Percentiles rank a stretch among this genome's conserved stretches.
Evolutionary conservation across 2,113 vertebrate genomes (phyloP).

Genomic region (Cyprinodon variegatus): DNA sequence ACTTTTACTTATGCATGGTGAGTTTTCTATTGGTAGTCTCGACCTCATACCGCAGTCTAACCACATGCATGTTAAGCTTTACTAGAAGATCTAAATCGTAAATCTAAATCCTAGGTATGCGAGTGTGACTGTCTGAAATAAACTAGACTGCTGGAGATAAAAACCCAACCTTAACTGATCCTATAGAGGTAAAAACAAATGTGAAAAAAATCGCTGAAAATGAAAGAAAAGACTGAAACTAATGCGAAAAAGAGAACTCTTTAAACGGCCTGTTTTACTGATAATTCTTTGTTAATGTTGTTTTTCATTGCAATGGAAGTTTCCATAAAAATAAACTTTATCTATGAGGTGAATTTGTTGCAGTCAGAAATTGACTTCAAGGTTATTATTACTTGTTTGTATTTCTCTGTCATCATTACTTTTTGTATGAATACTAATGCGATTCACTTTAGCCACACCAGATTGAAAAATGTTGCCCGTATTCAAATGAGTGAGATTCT

Average conservation of each 20-base stretch:
- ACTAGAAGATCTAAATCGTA: too few species aligned
- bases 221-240: background rate
- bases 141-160: too few species aligned
- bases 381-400: conserved; percentile 9
- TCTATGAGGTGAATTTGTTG: conserved; percentile 21
- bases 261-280: background rate
- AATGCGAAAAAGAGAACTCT: too few species aligned
- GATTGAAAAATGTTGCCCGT: conserved; percentile 7
- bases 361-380: conserved; percentile 5
- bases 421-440: conserved; percentile 28
- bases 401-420: conserved; percentile 21
- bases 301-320: conserved; percentile 10
- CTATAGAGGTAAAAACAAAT: background rate
- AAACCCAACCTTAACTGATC: background rate
- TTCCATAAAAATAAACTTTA: conserved; percentile 15
- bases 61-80: too few species aligned
- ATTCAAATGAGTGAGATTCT: conserved; percentile 26
- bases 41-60: too few species aligned
- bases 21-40: too few species aligned
- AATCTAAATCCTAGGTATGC: too few species aligned
- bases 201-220: background rate
- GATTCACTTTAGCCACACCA: background rate
- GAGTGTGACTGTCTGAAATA: too few species aligned
- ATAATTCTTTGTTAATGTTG: conserved; percentile 7
- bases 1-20: too few species aligned